Percentiles rank a stretch among this genome's conserved stretches.
phyloP scores from a whole-genome alignment of 1,140 invertebrate genomes.

The Hetaerina americana region DNA sequence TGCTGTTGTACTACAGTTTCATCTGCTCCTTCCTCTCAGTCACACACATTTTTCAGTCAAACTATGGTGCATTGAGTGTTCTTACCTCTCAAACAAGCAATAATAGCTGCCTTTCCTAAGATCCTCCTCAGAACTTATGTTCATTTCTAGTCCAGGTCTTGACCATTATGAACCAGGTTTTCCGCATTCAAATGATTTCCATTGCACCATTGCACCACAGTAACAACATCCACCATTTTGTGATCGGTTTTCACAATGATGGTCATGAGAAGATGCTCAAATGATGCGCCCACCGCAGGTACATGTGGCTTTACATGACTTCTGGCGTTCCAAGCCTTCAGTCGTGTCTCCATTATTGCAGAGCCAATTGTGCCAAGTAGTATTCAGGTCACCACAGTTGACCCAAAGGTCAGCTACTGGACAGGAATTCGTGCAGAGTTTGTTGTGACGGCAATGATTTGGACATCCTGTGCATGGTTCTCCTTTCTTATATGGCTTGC shows the following conservation, averaged over 20 bases:
- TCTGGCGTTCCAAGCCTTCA: not conserved
- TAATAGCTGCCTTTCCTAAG: no score
- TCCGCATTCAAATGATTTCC: not conserved
- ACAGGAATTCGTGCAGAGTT: conserved; percentile 52
- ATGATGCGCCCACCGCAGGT: not conserved
- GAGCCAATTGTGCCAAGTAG: not conserved
- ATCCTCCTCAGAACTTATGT: no score
- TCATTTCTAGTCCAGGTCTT: not conserved
- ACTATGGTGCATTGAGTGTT: no score
- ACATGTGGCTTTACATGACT: not conserved
- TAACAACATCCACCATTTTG: no score
- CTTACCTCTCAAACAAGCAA: no score
- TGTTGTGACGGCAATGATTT: conserved; percentile 42
- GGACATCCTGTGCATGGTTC: conserved; percentile 48
- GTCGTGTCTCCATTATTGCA: not conserved
- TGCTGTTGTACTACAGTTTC: no score
- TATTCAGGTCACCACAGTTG: not conserved
- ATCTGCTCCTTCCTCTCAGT: no score
- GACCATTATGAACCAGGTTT: not conserved
- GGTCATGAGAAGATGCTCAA: no score
- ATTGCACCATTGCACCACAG: no score
- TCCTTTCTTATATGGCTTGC: conserved; percentile 50
- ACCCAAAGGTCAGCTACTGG: not conserved
- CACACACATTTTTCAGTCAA: no score
- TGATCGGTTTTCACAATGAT: no score